Conservation (phyloP, 2,888 invertebrate genomes). For the Melikaiella ostensackeni region DNA sequence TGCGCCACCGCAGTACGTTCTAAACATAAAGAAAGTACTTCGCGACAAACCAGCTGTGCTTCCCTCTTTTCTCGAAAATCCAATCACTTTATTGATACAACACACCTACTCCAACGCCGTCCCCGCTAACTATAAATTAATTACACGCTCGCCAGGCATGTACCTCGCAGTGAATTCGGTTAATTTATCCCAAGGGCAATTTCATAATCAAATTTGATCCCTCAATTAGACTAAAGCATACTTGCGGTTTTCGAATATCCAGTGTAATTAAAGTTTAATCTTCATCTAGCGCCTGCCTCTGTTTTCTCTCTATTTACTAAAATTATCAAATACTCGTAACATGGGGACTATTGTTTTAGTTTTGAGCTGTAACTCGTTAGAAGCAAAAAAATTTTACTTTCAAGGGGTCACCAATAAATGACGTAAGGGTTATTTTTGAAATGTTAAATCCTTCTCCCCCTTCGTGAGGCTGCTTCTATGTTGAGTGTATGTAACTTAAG, state of each 20-base stretch:
- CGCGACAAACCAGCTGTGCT: constrained; percentile 4
- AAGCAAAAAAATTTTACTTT: too few relatives aligned
- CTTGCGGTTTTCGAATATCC: constrained; percentile 37
- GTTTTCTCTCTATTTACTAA: constrained; percentile 2
- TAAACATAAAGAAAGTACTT: not conserved
- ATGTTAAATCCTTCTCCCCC: too few relatives aligned
- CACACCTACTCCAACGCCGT: not conserved
- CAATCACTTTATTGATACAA: constrained; percentile 30
- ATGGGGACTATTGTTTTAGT: too few relatives aligned
- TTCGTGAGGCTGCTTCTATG: too few relatives aligned
- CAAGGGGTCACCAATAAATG: too few relatives aligned
- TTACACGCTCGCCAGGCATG: constrained; percentile 24
- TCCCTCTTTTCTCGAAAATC: constrained; percentile 10
- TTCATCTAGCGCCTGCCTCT: constrained; percentile 13
- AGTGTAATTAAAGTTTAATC: constrained; percentile 32
- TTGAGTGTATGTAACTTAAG: too few relatives aligned
- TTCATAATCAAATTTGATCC: constrained; percentile 40
- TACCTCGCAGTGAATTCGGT: constrained; percentile 28
- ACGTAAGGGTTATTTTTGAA: too few relatives aligned
- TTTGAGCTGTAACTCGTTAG: too few relatives aligned
- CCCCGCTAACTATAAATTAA: constrained; percentile 31
- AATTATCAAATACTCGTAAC: not conserved
- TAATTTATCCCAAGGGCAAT: constrained; percentile 34
- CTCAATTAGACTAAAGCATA: constrained; percentile 39
- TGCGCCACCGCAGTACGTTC: not conserved